Base-by-base conservation (phyloP, 2,797 vertebrate genomes). In the Molossus alvarezi region DNA sequence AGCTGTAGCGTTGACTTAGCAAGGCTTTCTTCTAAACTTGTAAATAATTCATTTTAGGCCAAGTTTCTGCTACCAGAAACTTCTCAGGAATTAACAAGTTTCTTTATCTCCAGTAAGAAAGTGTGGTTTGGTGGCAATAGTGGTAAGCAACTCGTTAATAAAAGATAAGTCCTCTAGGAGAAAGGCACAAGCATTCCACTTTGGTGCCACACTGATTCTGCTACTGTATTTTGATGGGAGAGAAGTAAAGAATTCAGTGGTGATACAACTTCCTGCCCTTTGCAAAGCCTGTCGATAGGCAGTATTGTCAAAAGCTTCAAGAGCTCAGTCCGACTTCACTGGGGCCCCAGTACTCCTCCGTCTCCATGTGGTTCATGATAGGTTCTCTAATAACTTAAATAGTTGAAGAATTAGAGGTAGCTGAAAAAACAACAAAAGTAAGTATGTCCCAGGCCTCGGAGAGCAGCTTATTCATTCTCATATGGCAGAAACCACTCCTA, bases 31-130 rank as follows among this genome's bases (percentile, higher is more conserved):
- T 97, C 79, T 67, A 97, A 92, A 96, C 93, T 72, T 77, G 96
- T 97, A 96, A 97, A 97, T 97, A 97, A 97, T 97, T 91, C 57
- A 97, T 92, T 93, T 89, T 71, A 81, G 95, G 88, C 95, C 97
- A 85, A 84, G 80, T 91, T 92, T 97, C 76, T 96, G 94, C 85
- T 96, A 81, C 90, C 69, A 75, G 95, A 98, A 97, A 98, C 94
- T 97, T 90, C 67, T 91, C 95, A 71, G 94, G 17, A 96, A 95
- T 97, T 82, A 97, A 95, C 17, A 88, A 85, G 84, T 96, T 97
- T 93, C 87, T 94, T 96, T 95, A 94, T 84, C 81, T 96, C 77
- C 27, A 71, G 84, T 77, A 80, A 62, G 84, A 97, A 88, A 94
- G 81, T 33, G 88, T 2, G 82, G 81, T 57, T 90, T 95, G 86